These are phyloP conservation scores for Pseudobourletiella spinata DNA, from an alignment of 1,140 invertebrate species.

Conservation along the genomic window DNA sequence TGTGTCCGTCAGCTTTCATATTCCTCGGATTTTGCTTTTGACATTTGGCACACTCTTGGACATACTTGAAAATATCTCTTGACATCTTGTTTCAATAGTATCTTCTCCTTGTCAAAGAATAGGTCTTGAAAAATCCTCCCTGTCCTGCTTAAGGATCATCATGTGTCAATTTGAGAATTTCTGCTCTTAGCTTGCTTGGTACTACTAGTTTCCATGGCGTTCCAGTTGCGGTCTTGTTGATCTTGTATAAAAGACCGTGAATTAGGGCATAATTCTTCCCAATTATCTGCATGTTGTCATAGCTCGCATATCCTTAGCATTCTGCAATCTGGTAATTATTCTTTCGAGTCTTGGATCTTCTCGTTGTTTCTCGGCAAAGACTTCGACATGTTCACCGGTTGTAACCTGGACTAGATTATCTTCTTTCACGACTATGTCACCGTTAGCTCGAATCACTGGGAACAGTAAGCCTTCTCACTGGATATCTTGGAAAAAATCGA, in stretches of 20 bases:
- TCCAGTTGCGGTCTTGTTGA: neutral
- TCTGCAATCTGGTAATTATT: constrained; percentile 1
- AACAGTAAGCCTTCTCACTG: neutral
- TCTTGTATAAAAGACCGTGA: constrained; percentile 15
- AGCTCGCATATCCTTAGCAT: neutral
- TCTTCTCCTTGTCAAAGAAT: neutral
- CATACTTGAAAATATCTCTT: neutral
- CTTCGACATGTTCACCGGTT: neutral
- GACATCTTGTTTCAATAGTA: constrained; percentile 15
- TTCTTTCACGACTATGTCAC: no score
- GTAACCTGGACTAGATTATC: neutral
- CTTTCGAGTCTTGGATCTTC: neutral
- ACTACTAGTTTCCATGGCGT: constrained; percentile 8
- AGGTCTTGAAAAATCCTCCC: constrained; percentile 11
- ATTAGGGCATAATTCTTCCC: neutral
- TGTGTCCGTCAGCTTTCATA: neutral
- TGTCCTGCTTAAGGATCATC: constrained; percentile 1
- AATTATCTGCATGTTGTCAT: neutral
- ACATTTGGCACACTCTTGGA: constrained; percentile 8
- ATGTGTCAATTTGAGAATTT: constrained; percentile 7
- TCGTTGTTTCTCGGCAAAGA: neutral
- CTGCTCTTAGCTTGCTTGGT: neutral
- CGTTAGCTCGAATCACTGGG: neutral
- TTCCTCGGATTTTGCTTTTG: constrained; percentile 9
- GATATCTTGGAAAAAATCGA: constrained; percentile 17